Conservation (phyloP, 1,140 invertebrate genomes). For the Lasioglossum baleicum region DNA sequence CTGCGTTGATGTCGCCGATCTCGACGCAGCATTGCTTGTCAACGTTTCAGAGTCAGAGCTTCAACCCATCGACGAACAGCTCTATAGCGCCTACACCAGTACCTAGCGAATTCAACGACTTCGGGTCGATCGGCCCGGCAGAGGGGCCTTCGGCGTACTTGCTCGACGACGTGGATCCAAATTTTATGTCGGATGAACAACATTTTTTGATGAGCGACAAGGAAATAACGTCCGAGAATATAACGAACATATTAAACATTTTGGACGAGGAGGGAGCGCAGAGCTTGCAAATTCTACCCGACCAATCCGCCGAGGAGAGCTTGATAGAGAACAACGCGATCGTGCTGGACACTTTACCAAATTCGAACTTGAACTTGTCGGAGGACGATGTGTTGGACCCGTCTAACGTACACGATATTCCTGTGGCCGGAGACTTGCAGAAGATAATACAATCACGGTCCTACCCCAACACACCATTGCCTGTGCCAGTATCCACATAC, state of each 20-base stretch:
- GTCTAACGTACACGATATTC: slow-evolving; percentile 57
- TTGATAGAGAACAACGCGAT: slow-evolving; percentile 60
- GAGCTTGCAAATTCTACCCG: slow-evolving; percentile 67
- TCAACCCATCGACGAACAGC: slow-evolving; percentile 81
- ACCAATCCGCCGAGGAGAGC: slow-evolving; percentile 63
- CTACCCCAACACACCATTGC: slow-evolving; percentile 78
- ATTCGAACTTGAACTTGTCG: slow-evolving; percentile 61
- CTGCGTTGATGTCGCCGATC: slow-evolving; percentile 72
- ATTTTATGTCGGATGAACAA: slow-evolving; percentile 72
- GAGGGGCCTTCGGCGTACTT: slow-evolving; percentile 78
- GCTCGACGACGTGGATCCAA: slow-evolving; percentile 72
- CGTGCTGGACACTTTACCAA: slow-evolving; percentile 64
- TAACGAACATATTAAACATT: slow-evolving; percentile 76
- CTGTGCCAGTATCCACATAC: slow-evolving; percentile 61
- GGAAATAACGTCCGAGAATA: slow-evolving; percentile 76
- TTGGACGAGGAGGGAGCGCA: slow-evolving; percentile 70
- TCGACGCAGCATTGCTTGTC: slow-evolving; percentile 65
- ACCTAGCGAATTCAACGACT: slow-evolving; percentile 86
- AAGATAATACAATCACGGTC: slow-evolving; percentile 76
- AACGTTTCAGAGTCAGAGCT: slow-evolving; percentile 71
- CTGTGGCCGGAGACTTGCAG: slow-evolving; percentile 49
- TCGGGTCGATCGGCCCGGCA: slow-evolving; percentile 81
- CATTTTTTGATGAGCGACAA: slow-evolving; percentile 74
- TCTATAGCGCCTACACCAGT: slow-evolving; percentile 86
- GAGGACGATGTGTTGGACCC: slow-evolving; percentile 64